Evolutionary conservation across 2,113 vertebrate genomes (phyloP).

Genomic region (Tetrao urogallus): DNA sequence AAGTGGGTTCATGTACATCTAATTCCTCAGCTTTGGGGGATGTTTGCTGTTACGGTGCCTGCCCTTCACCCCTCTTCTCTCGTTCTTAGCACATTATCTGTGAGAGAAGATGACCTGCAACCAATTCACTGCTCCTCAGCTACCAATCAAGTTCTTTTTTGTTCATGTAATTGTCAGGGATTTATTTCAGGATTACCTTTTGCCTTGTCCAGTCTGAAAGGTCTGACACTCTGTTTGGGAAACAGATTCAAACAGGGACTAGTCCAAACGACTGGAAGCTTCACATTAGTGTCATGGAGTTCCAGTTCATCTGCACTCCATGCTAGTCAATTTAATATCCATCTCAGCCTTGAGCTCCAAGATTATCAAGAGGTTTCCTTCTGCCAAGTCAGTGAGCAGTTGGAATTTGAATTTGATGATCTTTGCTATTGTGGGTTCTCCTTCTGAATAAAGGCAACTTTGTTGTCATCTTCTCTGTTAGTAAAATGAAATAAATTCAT

Average conservation of each 20-base stretch:
- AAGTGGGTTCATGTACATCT: not conserved
- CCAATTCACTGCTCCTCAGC: not conserved
- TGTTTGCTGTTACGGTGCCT: not conserved
- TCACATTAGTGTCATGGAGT: not conserved
- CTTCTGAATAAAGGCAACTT: not conserved
- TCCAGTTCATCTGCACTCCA: not conserved
- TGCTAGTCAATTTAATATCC: not conserved
- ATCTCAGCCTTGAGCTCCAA: not conserved
- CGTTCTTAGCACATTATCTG: not conserved
- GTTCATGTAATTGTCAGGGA: not conserved
- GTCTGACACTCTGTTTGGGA: not conserved
- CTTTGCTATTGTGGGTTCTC: not conserved
- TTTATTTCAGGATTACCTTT: not conserved
- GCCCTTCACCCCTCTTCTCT: not conserved
- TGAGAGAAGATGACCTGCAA: not conserved
- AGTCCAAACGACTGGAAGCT: not conserved
- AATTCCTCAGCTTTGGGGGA: not conserved
- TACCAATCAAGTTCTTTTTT: not conserved
- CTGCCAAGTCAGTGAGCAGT: not conserved
- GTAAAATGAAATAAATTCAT: not conserved
- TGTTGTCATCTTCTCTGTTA: not conserved
- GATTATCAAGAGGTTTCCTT: not conserved
- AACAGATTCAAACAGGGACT: not conserved
- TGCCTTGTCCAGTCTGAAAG: not conserved
- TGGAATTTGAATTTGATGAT: not conserved